Evolutionary conservation across 2,113 vertebrate genomes (phyloP).

Genomic region (Apteryx owenii): DNA sequence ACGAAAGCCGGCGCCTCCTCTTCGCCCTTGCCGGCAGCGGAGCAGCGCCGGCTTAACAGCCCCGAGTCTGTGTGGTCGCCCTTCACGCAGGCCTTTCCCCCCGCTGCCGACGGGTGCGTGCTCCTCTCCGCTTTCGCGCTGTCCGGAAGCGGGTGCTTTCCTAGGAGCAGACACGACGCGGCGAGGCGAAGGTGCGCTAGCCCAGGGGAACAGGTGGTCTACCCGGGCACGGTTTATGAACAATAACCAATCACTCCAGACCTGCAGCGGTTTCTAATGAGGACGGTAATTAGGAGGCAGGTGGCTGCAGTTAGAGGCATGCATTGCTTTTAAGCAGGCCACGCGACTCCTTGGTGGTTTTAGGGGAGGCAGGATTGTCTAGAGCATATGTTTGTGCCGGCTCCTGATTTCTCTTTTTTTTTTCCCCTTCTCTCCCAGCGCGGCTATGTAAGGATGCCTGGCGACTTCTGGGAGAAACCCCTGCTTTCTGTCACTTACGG

Average conservation of each 20-base stretch:
- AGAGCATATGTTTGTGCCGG: conserved; percentile 61
- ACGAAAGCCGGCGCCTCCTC: conserved; percentile 38
- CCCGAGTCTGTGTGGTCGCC: conserved; percentile 55
- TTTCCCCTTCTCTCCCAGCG: fast-evolving
- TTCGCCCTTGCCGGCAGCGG: conserved; percentile 53
- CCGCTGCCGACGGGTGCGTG: conserved; percentile 63
- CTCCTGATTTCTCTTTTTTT: background rate
- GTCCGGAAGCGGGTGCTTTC: conserved; percentile 83
- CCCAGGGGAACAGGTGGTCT: conserved; percentile 77
- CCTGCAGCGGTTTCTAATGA: conserved; percentile 78
- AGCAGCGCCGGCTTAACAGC: background rate
- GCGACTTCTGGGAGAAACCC: background rate
- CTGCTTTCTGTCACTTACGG: background rate
- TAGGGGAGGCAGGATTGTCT: conserved; percentile 57
- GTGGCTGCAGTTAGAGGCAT: conserved; percentile 80
- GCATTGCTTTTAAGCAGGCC: conserved; percentile 75
- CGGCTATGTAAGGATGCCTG: background rate
- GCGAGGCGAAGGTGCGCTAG: conserved; percentile 72
- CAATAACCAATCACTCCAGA: conserved; percentile 84
- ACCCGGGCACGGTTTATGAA: conserved; percentile 76
- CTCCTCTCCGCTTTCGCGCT: conserved; percentile 42
- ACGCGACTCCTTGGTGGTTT: conserved; percentile 62
- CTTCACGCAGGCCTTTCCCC: conserved; percentile 72
- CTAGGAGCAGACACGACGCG: conserved; percentile 76
- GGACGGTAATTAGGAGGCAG: conserved; percentile 79